These are phyloP conservation scores for Petrosia ficiformis DNA, from an alignment of 37 sponge, comb jelly and placozoan genomes.

Conservation along the genomic window DNA sequence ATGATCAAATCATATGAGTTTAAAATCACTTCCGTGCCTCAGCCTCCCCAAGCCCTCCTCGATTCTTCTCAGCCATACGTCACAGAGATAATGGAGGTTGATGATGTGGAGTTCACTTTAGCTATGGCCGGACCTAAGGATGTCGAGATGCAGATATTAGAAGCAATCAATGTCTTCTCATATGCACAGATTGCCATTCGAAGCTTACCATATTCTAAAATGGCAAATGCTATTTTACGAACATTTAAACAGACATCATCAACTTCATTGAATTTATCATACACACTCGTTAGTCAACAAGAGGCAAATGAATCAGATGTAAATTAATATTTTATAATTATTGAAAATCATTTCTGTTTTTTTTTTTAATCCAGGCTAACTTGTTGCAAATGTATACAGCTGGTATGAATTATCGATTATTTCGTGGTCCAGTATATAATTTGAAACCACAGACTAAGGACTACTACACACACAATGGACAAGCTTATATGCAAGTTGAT, in stretches of 20 bases:
- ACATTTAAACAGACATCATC: background rate
- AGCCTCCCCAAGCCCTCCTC: background rate
- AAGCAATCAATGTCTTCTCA: conserved; percentile 3
- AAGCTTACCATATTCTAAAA: background rate
- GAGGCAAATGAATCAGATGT: background rate
- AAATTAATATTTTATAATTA: background rate
- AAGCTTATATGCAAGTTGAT: background rate
- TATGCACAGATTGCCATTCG: background rate
- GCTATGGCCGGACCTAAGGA: conserved; percentile 18
- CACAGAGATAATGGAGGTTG: background rate
- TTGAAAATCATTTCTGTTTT: background rate
- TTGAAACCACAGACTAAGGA: background rate
- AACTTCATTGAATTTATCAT: background rate
- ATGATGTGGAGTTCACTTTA: background rate
- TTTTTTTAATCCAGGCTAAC: background rate
- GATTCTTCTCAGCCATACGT: background rate
- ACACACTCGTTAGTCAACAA: background rate
- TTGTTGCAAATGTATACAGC: background rate
- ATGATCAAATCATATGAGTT: background rate
- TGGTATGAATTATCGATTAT: background rate
- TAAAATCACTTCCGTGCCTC: background rate
- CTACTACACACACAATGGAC: background rate
- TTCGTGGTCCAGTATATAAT: background rate
- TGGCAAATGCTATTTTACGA: background rate
- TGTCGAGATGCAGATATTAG: conserved; percentile 65